Base-by-base conservation (phyloP, 2,888 invertebrate genomes). In the Nymphalis c-album region DNA sequence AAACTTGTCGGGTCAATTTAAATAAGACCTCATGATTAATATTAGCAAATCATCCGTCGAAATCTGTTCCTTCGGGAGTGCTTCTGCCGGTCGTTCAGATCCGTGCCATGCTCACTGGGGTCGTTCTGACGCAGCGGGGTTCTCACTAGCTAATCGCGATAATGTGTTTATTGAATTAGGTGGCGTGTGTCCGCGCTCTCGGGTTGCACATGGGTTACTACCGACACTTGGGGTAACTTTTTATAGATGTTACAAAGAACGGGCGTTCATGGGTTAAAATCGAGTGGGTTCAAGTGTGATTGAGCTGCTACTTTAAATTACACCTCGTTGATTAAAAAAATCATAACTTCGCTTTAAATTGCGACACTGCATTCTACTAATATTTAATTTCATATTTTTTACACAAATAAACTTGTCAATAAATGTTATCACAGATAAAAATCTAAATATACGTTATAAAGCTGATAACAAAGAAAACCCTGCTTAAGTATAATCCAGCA, bases 161-260 rank as follows among this genome's bases (percentile, higher is more conserved):
- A 92, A 92, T 92, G 92, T 91, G 91, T 91, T 92, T 92, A 92
- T 92, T 91, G 86, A 92, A 91, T 92, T 92, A 91, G 82, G 76
- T 87, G 88, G 89, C 91, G 91, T 90, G 92, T 89, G 90, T 78
- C 85, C 82, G 82, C 79, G 86, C 77, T 83, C 80, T 83, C 80
- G 75, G 77, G 79, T 83, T 85, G 82, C 87, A 82, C 80, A 80
- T 79, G 81, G 77, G 76, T 77, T 84, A 69, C 51, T 71, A 55
- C 60, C 18, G 18, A 18, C 13, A 57, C 40, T 68, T 60, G 57
- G 68, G 57, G 68, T 57, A 50, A 7, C 47, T 57, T 57, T 66
- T 66, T 66, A 46, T 53, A 60, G 53, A 35, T 18, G 60, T 61
- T 46, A 60, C 48, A 60, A 66, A 57, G 57, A 40, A 18, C 7